Evolutionary conservation across 2,888 invertebrate genomes (phyloP), one percentile per base, ranked within the genome.

Genomic region (Mesopsocus fuscifrons): DNA sequence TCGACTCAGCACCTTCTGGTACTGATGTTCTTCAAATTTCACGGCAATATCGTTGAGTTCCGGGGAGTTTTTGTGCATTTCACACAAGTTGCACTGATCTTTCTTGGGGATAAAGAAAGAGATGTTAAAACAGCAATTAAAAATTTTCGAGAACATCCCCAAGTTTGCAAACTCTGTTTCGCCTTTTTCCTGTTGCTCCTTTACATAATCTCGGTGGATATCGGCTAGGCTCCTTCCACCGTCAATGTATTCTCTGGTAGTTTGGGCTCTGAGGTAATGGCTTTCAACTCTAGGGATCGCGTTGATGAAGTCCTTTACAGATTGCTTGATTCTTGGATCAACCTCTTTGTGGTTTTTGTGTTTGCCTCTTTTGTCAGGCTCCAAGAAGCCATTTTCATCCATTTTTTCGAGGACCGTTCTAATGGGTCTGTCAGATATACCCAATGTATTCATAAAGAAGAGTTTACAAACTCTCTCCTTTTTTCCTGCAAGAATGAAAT

Each of bases 41-140:
- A 17, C 23, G 15, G 26, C n/a, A 13, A 32, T 31, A 21, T 35
- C 35, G 18, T 22, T 35, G 17, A 22, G 13, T 18, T 23, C 34
- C 13, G 34, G 26, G 23, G 34, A n/a, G 31, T 26, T 45, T 33
- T 45, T 34, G 30, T 23, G 42, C 17, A 38, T 20, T 11, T 17
- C 26, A 33, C 45, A 45, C 18, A 42, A 11, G 8, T 34, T 23
- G 35, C 42, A 45, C 35, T 45, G 42, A 34, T 45, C 45, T 26
- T 42, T 45, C 20, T 42, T 45, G 26, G 45, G 45, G 20, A 26
- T 34, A 34, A 45, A 45, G 20, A 45, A 45, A 20, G 30, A 33
- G n/a, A 42, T 26, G 35, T 45, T 45, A 17, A 42, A 45, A 13
- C 42, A 34, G 16, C 26, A 9, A 30, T 34, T 23, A 31, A 45